phyloP scores from a whole-genome alignment of 1,140 invertebrate species.

The Pseudomyrmex dendroicus region DNA sequence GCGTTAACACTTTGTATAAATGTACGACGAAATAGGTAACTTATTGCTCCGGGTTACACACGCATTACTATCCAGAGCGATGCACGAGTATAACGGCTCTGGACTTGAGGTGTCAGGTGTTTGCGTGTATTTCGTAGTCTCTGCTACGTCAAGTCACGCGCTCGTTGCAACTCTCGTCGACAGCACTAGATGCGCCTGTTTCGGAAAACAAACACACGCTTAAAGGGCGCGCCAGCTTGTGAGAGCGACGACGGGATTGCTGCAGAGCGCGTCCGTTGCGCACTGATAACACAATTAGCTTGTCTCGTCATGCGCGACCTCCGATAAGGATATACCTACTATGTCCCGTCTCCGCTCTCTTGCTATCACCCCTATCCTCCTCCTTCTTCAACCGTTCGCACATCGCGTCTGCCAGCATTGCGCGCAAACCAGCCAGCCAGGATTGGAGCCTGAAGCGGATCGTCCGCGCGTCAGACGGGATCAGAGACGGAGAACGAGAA shows the following conservation, averaged over 20 bases:
- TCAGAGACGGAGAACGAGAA: conserved; percentile 72
- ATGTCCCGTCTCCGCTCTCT: neutral
- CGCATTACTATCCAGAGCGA: conserved; percentile 21
- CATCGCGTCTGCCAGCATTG: conserved; percentile 32
- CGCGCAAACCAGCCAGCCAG: conserved; percentile 12
- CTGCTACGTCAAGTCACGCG: neutral
- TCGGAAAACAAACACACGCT: conserved; percentile 37
- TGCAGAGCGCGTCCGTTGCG: conserved; percentile 67
- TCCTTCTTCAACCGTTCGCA: conserved; percentile 51
- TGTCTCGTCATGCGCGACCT: conserved; percentile 79
- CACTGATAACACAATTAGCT: conserved; percentile 80
- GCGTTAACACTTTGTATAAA: conserved; percentile 34
- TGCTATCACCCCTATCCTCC: neutral
- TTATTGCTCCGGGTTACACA: neutral
- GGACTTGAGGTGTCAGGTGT: neutral
- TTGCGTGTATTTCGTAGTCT: neutral
- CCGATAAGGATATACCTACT: conserved; percentile 74
- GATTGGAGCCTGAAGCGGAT: conserved; percentile 33
- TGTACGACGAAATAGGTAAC: conserved; percentile 7
- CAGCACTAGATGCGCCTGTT: neutral
- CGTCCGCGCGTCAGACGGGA: conserved; percentile 66
- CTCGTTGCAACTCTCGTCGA: neutral
- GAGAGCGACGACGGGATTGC: neutral
- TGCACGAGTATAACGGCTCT: neutral
- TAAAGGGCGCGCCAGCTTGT: conserved; percentile 17